Evolutionary conservation across 2,797 vertebrate species (phyloP).

Genomic region (Erpetoichthys calabaricus): DNA sequence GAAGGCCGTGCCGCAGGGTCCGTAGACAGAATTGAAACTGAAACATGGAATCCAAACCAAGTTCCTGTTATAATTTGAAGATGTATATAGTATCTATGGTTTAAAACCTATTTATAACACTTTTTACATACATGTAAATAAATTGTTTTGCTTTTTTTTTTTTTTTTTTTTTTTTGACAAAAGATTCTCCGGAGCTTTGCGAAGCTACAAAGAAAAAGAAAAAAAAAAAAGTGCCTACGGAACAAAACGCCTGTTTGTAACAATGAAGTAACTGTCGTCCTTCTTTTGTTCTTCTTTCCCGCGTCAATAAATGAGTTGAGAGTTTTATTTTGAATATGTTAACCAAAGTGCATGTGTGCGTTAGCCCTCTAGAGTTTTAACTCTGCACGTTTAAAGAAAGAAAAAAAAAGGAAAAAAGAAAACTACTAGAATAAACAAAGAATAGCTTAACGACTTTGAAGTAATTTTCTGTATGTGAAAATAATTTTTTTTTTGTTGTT

Average conservation of each 20-base stretch:
- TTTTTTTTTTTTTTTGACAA: constrained; percentile 46
- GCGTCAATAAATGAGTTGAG: constrained; percentile 24
- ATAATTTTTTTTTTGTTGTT: constrained; percentile 46
- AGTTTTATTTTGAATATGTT: constrained; percentile 35
- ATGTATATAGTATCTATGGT: constrained; percentile 99
- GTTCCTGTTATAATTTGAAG: constrained; percentile 79
- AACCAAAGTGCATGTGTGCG: constrained; percentile 55
- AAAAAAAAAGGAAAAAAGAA: constrained; percentile 33
- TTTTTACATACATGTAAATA: constrained; percentile 99
- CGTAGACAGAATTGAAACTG: constrained; percentile 22
- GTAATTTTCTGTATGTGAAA: constrained; percentile 33
- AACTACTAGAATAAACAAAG: constrained; percentile 25
- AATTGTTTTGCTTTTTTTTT: constrained; percentile 74
- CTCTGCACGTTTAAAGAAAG: constrained; percentile 29
- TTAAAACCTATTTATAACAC: constrained; percentile 99
- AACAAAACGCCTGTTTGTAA: constrained; percentile 69
- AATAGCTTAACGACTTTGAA: constrained; percentile 18
- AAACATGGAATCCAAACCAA: constrained; percentile 34
- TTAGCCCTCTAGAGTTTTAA: constrained; percentile 26
- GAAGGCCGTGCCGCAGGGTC: constrained; percentile 15
- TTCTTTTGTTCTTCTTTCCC: constrained; percentile 32
- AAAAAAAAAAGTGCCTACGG: constrained; percentile 83
- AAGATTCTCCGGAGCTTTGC: constrained; percentile 57
- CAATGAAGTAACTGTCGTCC: constrained; percentile 52
- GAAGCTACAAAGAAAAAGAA: too few relatives aligned